A percentile compares a stretch with the other conserved stretches of the same genome.
Conservation (phyloP, 2,888 invertebrate species). For the Baronia brevicornis region DNA sequence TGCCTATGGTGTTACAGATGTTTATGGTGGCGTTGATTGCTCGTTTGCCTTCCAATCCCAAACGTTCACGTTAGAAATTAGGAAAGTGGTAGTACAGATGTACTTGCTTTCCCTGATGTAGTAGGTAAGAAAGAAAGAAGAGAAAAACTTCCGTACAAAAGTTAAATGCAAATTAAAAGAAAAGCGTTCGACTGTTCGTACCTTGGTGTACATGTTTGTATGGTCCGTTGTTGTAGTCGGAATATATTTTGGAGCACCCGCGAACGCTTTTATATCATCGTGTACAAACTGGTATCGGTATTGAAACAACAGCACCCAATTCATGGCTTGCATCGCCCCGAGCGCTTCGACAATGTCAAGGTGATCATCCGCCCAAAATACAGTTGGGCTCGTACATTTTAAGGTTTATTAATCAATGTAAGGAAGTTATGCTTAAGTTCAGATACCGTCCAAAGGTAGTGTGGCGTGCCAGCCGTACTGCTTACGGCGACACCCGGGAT, state of each 20-base stretch:
- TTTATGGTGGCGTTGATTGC: no score
- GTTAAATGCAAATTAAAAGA: slow-evolving; percentile 17
- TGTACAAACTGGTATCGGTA: slow-evolving; percentile 50
- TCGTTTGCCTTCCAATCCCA: no score
- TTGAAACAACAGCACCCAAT: slow-evolving; percentile 10
- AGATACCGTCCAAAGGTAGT: no score
- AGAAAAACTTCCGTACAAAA: not conserved
- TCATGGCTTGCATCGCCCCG: slow-evolving; percentile 35
- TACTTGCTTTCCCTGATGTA: no score
- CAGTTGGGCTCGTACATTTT: slow-evolving; percentile 19
- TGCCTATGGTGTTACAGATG: no score
- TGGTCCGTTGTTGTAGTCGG: slow-evolving; percentile 48
- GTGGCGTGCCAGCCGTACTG: no score
- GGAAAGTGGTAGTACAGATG: no score
- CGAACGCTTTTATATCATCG: slow-evolving; percentile 62
- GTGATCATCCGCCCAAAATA: slow-evolving; percentile 32
- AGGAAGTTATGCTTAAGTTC: slow-evolving; percentile 24
- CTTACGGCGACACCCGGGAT: no score
- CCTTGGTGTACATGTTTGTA: slow-evolving; percentile 68
- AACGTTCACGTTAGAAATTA: no score
- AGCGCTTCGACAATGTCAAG: slow-evolving; percentile 61
- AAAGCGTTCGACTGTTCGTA: slow-evolving; percentile 35
- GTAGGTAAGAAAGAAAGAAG: no score
- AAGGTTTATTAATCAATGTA: slow-evolving; percentile 13
- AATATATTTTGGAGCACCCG: slow-evolving; percentile 54